Evolutionary conservation across 2,888 invertebrate genomes (phyloP).

Genomic region (Melipona beecheii): DNA sequence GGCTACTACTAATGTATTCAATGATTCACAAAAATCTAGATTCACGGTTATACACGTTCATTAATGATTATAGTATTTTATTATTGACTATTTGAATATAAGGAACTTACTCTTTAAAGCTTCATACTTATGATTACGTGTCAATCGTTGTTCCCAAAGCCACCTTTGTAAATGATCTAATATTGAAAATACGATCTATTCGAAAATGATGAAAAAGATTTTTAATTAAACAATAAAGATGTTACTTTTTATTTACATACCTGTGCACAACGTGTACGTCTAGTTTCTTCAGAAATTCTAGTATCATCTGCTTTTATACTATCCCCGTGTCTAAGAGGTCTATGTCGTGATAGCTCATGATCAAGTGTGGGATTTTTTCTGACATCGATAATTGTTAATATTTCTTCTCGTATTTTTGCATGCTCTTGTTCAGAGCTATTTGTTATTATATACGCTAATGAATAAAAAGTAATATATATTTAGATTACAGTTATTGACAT

Average conservation of each 20-base stretch:
- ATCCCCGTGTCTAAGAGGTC: constrained; percentile 74
- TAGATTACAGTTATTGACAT: background rate
- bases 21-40: constrained; percentile 82
- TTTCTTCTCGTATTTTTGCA: constrained; percentile 86
- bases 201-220: constrained; percentile 43
- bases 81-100: background rate
- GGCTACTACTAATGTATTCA: constrained; percentile 89
- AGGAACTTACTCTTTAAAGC: constrained; percentile 70
- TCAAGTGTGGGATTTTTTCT: constrained; percentile 75
- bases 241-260: constrained; percentile 57
- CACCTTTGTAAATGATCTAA: constrained; percentile 92
- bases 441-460: constrained; percentile 82
- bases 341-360: constrained; percentile 74
- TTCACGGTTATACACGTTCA: constrained; percentile 66
- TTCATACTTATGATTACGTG: constrained; percentile 70
- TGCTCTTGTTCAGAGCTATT: constrained; percentile 83
- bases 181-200: constrained; percentile 87
- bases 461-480: constrained; percentile 21
- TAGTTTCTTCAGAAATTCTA: constrained; percentile 81
- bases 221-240: constrained; percentile 12
- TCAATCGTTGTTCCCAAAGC: constrained; percentile 85
- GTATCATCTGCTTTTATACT: constrained; percentile 65
- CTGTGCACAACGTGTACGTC: constrained; percentile 80
- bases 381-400: constrained; percentile 85
- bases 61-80: background rate